Evolutionary conservation across 2,888 invertebrate species (phyloP).

Genomic region (Chaetogeoica ovagalla): DNA sequence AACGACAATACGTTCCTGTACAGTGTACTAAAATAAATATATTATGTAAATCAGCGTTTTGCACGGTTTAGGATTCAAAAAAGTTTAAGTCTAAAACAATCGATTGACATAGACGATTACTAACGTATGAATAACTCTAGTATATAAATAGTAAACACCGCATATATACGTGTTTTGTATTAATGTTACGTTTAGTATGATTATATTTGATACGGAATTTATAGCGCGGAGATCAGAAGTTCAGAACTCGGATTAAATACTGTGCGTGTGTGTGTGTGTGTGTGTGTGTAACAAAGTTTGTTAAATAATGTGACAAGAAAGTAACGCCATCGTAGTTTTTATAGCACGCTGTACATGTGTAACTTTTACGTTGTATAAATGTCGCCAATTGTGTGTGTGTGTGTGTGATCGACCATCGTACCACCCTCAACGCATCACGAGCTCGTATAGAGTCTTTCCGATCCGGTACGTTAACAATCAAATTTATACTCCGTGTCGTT

Average conservation of each 20-base stretch:
- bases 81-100: too few relatives aligned
- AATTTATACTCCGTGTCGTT: conserved; percentile 51
- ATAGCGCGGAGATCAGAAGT: too few relatives aligned
- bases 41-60: too few relatives aligned
- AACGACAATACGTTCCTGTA: too few relatives aligned
- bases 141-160: too few relatives aligned
- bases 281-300: conserved; percentile 17
- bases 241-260: background rate
- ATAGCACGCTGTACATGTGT: background rate
- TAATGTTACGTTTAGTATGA: too few relatives aligned
- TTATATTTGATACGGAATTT: too few relatives aligned
- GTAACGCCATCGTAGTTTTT: conserved; percentile 45
- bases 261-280: too few relatives aligned
- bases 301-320: conserved; percentile 42
- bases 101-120: too few relatives aligned
- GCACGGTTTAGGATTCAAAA: too few relatives aligned
- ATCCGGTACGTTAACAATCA: conserved; percentile 52
- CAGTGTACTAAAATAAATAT: too few relatives aligned
- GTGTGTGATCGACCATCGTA: conserved; percentile 35
- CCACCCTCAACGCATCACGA: conserved; percentile 4
- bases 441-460: conserved; percentile 30
- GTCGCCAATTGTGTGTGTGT: background rate
- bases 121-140: too few relatives aligned
- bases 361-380: conserved; percentile 41
- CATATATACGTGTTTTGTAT: background rate